phyloP scores from a whole-genome alignment of 2,888 invertebrate genomes.

The Tachina lurida region DNA sequence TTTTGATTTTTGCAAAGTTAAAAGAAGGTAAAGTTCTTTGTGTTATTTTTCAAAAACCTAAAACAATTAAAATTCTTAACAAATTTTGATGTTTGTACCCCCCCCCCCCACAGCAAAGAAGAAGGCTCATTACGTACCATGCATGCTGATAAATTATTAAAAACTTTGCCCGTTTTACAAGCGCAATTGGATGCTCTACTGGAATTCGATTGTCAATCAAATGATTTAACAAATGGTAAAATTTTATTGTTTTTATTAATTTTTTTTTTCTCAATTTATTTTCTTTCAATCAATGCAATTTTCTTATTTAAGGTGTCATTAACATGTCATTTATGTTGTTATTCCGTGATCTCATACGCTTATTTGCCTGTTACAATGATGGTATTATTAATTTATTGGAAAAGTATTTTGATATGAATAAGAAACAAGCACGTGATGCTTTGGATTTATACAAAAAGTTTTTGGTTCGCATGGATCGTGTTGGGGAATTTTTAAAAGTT shows the following conservation, averaged over 20 bases:
- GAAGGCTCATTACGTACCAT: conserved; percentile 98
- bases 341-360: conserved; percentile 98
- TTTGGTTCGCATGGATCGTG: conserved; percentile 98
- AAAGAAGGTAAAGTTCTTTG: conserved; percentile 92
- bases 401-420: conserved; percentile 99
- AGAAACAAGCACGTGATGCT: conserved; percentile 98
- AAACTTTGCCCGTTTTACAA: conserved; percentile 97
- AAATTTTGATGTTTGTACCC: conserved; percentile 10
- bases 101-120: conserved; percentile 89
- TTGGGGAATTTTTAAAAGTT: conserved; percentile 98
- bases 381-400: conserved; percentile 99
- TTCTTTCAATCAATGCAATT: not conserved
- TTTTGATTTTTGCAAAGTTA: conserved; percentile 99
- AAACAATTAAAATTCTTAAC: conserved; percentile 7
- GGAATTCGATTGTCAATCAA: conserved; percentile 98
- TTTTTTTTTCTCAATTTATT: conserved; percentile 3
- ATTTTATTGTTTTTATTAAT: not conserved
- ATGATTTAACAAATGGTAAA: conserved; percentile 95
- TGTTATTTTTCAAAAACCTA: not conserved
- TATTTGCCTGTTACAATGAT: conserved; percentile 99
- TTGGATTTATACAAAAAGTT: conserved; percentile 99
- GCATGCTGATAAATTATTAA: conserved; percentile 98
- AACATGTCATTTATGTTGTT: conserved; percentile 99
- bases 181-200: conserved; percentile 96
- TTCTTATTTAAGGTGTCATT: conserved; percentile 88